Base-by-base conservation (phyloP, 2,888 invertebrate genomes). In the Aspidiotus destructor region DNA sequence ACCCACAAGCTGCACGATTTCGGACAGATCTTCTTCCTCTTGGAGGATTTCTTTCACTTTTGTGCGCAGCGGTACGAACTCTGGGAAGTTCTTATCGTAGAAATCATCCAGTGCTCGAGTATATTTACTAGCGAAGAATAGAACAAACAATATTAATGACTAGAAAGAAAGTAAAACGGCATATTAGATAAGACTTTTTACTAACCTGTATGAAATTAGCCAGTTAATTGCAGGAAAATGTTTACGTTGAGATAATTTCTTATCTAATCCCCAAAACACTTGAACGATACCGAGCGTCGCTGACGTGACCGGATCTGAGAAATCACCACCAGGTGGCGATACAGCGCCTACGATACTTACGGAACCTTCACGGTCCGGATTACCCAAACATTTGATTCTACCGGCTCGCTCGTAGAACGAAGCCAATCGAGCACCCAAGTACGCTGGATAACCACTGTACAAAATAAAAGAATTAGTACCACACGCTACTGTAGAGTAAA, bases 151-250 rank as follows among this genome's bases (percentile, higher is more conserved):
- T 8, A 54, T 42, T 9, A 57, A 16, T 42, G 41, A 17, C 57
- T 11, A 15, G 28, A 54, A 28, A n/a, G 10, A 9, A 63, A 8
- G 15, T 53, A 5, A 42, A 15, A 48, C 9, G n/a, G 17, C 57
- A 7, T 41, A 41, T 41, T 42, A 42, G 6, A 15, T 15, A 55
- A 68, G 44, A 13, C 48, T n/a, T 48, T n/a, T n/a, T 48, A 48
- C 48, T 69, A 70, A 83, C 83, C 83, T 84, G 85, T 93, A 93
- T 1, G 96, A 97, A 80, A 99, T 98, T 75, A 99, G 87, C 99
- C 99, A 99, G 82, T 99, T 99, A 82, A 99, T 95, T 74, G 97
- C 96, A 71, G 99, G 99, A 86, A 99, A 99, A 82, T 99, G 99
- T 79, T 99, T 99, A 74, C 99, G 85, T 82, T 99, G 99, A 0